Evolutionary conservation across 2,113 vertebrate genomes (phyloP), one percentile per base, ranked within the genome.

Genomic region (Mionectes macconnelli): DNA sequence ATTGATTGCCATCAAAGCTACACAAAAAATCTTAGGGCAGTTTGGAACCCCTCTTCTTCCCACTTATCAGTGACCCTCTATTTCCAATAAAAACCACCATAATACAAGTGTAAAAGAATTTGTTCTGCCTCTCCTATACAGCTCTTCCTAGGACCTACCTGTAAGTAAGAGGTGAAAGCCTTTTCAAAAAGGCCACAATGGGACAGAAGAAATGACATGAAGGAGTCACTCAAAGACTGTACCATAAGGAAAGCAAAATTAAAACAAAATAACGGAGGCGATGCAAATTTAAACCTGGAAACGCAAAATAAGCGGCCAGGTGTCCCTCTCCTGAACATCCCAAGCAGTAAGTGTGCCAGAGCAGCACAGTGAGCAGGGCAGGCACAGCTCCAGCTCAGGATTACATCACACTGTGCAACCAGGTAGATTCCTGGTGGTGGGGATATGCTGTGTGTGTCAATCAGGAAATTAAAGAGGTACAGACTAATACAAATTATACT

Each of bases 391-490:
- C 79, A 44, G 72, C 62, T 75, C n/a, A 52, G 39, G 23, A 62
- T 57, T 69, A 49, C 33, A 50, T 21, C 33, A 11, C 8, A 6
- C 59, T 6, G 14, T 15, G 42, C 47, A 42, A 4, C 22, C 40
- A 31, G 11, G 24, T 1, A 70, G 10, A 42, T 5, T 44, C 23
- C 56, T 49, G 31, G 39, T 19, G 37, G 28, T 2, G 2, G 13
- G 21, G 3, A 1, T 11, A 30, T 18, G 30, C 14, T 1, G 0
- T 1, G 3, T 10, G 47, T 49, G 30, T 4, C 20, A 24, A 40
- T 63, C 31, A n/a, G 56, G 53, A 62, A 42, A 72, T 47, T 47
- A 30, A 55, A 76, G 18, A 47, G 30, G 12, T 59, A 68, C 35
- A 79, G 39, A 45, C 11, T 9, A 66, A 75, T 42, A 50, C 14